These are phyloP conservation scores for Bombus difficillimus DNA, from an alignment of 1,140 invertebrate species.

Conservation along the genomic window DNA sequence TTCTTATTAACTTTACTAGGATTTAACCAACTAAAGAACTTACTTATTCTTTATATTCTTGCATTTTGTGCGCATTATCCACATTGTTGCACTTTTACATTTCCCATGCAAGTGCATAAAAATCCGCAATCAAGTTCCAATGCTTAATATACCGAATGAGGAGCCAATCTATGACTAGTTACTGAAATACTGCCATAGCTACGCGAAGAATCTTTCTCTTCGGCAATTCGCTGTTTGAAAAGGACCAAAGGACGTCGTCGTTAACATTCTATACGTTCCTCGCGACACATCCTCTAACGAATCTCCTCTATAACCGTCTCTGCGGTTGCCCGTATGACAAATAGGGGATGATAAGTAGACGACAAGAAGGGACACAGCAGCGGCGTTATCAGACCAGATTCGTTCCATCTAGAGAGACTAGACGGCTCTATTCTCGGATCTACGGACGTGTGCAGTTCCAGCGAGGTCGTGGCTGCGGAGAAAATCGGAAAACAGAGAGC, in stretches of 20 bases:
- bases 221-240: background rate
- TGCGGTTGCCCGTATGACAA: background rate
- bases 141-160: too few relatives aligned
- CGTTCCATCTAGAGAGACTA: background rate
- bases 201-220: too few relatives aligned
- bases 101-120: background rate
- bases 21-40: too few relatives aligned
- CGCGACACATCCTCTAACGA: background rate
- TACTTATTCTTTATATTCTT: too few relatives aligned
- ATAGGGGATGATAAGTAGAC: background rate
- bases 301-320: background rate
- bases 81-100: background rate
- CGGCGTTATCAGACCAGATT: background rate
- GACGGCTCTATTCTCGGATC: slow-evolving; percentile 3
- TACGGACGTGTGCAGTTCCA: background rate
- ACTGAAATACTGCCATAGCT: too few relatives aligned
- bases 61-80: background rate
- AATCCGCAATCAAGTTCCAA: background rate
- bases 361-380: background rate
- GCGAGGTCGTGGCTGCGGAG: background rate
- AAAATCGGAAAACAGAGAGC: slow-evolving; percentile 36
- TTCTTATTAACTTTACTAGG: too few relatives aligned
- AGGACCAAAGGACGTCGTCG: background rate
- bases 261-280: background rate
- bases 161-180: too few relatives aligned